Base-by-base conservation (phyloP, 2,797 vertebrate genomes). In the Arremon aurantiirostris region DNA sequence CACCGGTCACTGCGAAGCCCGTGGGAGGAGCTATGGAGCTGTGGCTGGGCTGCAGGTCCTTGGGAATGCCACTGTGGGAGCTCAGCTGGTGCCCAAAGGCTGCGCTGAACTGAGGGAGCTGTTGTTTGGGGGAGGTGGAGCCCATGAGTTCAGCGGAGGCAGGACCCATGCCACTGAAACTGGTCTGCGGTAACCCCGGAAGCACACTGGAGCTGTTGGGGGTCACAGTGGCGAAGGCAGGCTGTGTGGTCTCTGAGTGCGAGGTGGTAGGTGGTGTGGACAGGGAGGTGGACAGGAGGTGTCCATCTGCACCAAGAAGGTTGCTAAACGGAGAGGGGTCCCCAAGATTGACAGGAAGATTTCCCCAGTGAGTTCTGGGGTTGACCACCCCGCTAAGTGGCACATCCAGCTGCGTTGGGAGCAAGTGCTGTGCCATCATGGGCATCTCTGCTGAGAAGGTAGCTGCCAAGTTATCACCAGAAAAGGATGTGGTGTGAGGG, bases 11-110 rank as follows among this genome's bases (percentile, higher is more conserved):
- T 82, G 99, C 98, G 94, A 99, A 99, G 98, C 99, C 99, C 89
- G 99, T 99, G 52, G 99, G 99, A 95, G 99, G 99, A 53, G 99
- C 99, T 88, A 98, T 99, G 79, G 99, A 99, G 97, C 99, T 99
- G 98, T 99, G 99, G 98, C 99, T 99, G 97, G 99, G 99, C 98
- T 99, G 99, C 97, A 99, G 98, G 97, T 99, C 99, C 98, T 99
- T 99, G 78, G 99, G 99, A 98, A 99, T 99, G 98, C 99, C 99
- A 95, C 99, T 99, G 98, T 99, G 99, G 92, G 99, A 98, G 97
- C 98, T 98, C 98, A 99, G 97, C 97, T 99, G 99, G 97, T 99
- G 99, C 97, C 99, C 99, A 4, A 99, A 99, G 98, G 99, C 99
- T 53, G 99, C 99, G 70, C 99, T 99, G 98, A 99, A 99, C 98